Base-by-base conservation (phyloP, 1,140 invertebrate species). In the Reticulitermes speratus region DNA sequence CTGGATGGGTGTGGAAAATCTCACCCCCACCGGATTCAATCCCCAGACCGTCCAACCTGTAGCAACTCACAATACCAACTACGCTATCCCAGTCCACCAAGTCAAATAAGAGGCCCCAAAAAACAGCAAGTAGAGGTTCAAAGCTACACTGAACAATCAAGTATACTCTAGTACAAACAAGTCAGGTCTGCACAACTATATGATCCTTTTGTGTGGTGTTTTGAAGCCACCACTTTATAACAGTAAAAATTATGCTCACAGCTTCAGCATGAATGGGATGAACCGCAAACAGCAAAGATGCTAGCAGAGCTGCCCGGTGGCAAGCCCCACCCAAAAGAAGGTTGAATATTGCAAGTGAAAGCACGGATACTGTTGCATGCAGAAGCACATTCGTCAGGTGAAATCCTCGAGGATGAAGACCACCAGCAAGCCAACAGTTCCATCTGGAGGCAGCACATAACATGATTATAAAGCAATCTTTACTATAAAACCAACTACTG, bases 201-300 rank as follows among this genome's bases (percentile, higher is more conserved):
- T 12, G 19, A 55, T 55, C 14, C 52, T 55, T 16, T 16, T 16
- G 19, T 55, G 14, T 55, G 5, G 52, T 55, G 19, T 55, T 21
- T 55, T 12, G 5, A 55, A 16, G 19, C 52, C 52, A 55, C 52
- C 52, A 55, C 19, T 55, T 30, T 30, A 30, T 75, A 75, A 75
- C 7, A 75, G n/a, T 75, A 45, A 44, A 32, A 82, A 38, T 14
- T 45, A 14, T n/a, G 92, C 93, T 92, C 91, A 95, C 95, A 88
- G 94, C 94, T 92, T 96, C 95, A 86, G 94, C 92, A 89, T 97
- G 96, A 87, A 96, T 90, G 44, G 96, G 96, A 92, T 97, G 96
- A 48, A 97, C 95, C 84, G 97, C 94, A 93, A 99, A 99, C 75
- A 99, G 89, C 1, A 96, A 88, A 84, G 97, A 92, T 55, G 95